Base-by-base conservation (phyloP, 2,888 invertebrate genomes). In the Acanthosepion pharaonis region DNA sequence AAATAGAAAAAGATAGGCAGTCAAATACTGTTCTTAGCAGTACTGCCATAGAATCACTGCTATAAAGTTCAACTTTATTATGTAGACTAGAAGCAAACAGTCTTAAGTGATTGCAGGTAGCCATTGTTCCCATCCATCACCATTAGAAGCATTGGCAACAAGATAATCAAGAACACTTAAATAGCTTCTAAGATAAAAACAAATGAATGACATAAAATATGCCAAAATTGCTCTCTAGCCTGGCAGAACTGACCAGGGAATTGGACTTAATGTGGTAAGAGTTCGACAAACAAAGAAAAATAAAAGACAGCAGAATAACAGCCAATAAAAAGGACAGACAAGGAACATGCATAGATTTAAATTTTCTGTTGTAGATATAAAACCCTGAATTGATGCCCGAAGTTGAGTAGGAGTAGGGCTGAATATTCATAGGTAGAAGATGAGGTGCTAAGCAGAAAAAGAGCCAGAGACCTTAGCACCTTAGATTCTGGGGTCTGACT, bases 151-250 rank as follows among this genome's bases (percentile, higher is more conserved):
- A 59, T 23, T 59, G 78, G 78, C 78, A 78, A 78, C 33, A 78
- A 78, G 78, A 78, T 78, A 78, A 78, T 78, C n/a, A 78, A 78
- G 78, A n/a, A 78, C 78, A n/a, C 78, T 78, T 78, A 78, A 78
- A 78, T 78, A 78, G n/a, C 78, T 78, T 78, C 33, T 33, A 78
- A n/a, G n/a, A 33, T n/a, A 78, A 78, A 78, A 78, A 78, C 78
- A 78, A 78, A n/a, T 33, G 78, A 78, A 78, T 78, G 78, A 33
- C 33, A n/a, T 18, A 78, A 78, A n/a, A 78, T 78, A 78, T 78
- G 78, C 78, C 78, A 78, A 78, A n/a, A 78, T 78, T 78, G 78
- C 78, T 78, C 78, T 78, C n/a, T 15, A 11, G 78, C 33, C 78
- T 15, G 33, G 9, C 78, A 78, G n/a, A 78, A n/a, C n/a, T 78